Evolutionary conservation across 1,140 invertebrate species (phyloP).

Genomic region (Tetragonula clypearis): DNA sequence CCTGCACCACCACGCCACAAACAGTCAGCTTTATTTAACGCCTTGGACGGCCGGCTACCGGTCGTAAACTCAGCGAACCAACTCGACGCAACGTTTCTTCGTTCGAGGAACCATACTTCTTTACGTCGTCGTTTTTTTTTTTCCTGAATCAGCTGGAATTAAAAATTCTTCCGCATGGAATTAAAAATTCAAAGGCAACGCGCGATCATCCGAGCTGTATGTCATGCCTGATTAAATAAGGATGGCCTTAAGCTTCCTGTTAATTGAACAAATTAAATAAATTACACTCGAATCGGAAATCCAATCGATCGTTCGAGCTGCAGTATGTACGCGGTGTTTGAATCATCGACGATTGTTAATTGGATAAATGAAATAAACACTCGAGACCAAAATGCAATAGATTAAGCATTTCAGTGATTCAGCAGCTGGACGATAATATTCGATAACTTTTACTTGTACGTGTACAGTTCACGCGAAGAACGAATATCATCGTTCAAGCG

Average conservation of each 20-base stretch:
- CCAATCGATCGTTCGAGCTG: too few species aligned
- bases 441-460: neutral
- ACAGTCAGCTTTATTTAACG: slow-evolving; percentile 56
- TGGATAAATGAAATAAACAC: too few species aligned
- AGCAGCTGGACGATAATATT: too few species aligned
- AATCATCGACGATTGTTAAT: too few species aligned
- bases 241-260: neutral
- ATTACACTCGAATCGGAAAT: too few species aligned
- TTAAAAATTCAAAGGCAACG: neutral
- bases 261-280: neutral
- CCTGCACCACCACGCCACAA: slow-evolving; percentile 18
- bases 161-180: too few species aligned
- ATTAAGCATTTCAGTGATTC: too few species aligned
- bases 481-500: too few species aligned
- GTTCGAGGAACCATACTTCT: neutral
- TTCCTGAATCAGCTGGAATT: neutral
- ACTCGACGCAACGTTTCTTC: slow-evolving; percentile 32
- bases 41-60: neutral
- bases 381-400: too few species aligned
- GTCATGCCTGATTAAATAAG: neutral
- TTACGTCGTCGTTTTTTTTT: neutral
- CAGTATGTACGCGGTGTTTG: too few species aligned
- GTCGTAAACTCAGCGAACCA: slow-evolving; percentile 60
- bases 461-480: too few species aligned
- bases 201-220: neutral